phyloP scores from a whole-genome alignment of 2,888 invertebrate genomes.

The Patella depressa region DNA sequence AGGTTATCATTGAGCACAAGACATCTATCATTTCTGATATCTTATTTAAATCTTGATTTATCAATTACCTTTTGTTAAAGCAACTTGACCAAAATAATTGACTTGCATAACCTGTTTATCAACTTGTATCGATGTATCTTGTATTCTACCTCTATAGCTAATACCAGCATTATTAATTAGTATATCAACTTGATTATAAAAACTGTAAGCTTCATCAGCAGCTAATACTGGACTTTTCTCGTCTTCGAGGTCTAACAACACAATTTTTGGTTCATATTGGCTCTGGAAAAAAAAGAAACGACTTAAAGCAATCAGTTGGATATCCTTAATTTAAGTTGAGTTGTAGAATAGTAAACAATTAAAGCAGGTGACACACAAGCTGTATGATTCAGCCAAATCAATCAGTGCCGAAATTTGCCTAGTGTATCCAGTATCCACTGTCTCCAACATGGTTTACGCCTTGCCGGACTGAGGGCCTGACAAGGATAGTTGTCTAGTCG shows the following conservation, averaged over 20 bases:
- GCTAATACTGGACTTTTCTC: constrained; percentile 77
- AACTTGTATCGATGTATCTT: constrained; percentile 84
- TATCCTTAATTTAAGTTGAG: background rate
- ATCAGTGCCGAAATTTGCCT: background rate
- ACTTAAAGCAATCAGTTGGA: too few relatives aligned
- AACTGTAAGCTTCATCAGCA: constrained; percentile 76
- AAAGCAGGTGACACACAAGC: background rate
- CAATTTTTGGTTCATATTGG: constrained; percentile 43
- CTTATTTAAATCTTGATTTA: too few relatives aligned
- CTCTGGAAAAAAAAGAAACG: background rate
- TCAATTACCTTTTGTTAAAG: constrained; percentile 86
- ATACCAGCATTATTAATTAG: constrained; percentile 94
- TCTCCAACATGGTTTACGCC: too few relatives aligned
- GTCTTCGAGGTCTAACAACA: constrained; percentile 82
- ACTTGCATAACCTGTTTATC: constrained; percentile 90
- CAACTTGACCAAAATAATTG: constrained; percentile 95
- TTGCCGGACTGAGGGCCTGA: too few relatives aligned
- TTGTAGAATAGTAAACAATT: background rate
- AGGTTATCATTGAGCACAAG: too few relatives aligned
- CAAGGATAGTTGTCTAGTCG: too few relatives aligned
- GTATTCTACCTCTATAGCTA: constrained; percentile 79
- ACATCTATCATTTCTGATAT: too few relatives aligned
- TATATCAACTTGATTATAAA: constrained; percentile 80
- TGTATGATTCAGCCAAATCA: constrained; percentile 8
- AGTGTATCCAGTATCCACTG: background rate